These are phyloP conservation scores for Drosophila melanogaster DNA, from an alignment of 1,140 invertebrate genomes.

Conservation along the genomic window Release_6_plus_ISO1_MT NT_033777.3:6578501-6579000, in stretches of 20 bases:
- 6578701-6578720: neutral
- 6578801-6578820: conserved; percentile 47
- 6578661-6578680: conserved; percentile 2
- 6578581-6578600: conserved; percentile 58
- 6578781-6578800: conserved; percentile 45
- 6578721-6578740: conserved; percentile 5
- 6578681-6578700: conserved; percentile 31
- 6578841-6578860: neutral
- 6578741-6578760: conserved; percentile 39
- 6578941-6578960: conserved; percentile 61
- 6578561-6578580: conserved; percentile 52
- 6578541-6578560: conserved; percentile 33
- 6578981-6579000: conserved; percentile 28
- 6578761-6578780: conserved; percentile 33
- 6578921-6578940: conserved; percentile 37
- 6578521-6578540: conserved; percentile 29
- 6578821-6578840: conserved; percentile 61
- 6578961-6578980: conserved; percentile 80
- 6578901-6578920: conserved; percentile 41
- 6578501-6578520: conserved; percentile 12
- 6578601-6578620: conserved; percentile 61
- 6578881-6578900: conserved; percentile 64
- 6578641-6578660: conserved; percentile 38
- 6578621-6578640: conserved; percentile 58
- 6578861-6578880: conserved; percentile 23